A percentile compares a stretch with the other conserved stretches of the same genome.
Conservation (phyloP, 1,140 invertebrate genomes). For the Caenorhabditis inopinata region DNA sequence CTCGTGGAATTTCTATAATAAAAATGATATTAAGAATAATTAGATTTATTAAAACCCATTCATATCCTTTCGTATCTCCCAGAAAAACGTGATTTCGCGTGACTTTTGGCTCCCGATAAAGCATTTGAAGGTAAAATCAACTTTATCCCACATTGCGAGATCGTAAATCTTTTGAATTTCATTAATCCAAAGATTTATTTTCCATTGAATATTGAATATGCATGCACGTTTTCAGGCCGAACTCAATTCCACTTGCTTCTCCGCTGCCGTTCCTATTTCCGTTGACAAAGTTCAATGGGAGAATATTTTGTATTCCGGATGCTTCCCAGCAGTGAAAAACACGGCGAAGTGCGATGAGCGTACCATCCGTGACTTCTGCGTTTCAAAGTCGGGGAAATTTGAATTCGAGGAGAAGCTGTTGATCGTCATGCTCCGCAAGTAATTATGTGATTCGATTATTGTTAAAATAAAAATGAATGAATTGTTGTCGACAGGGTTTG, state of each 20-base stretch:
- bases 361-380: slow-evolving; percentile 34
- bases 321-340: slow-evolving; percentile 34
- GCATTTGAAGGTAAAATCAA: too few relatives aligned
- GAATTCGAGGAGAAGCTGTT: slow-evolving; percentile 42
- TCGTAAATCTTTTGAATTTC: neutral
- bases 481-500: neutral
- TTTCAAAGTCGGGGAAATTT: slow-evolving; percentile 22
- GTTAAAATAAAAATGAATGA: neutral
- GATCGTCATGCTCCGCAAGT: slow-evolving; percentile 33
- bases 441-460: neutral
- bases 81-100: too few relatives aligned
- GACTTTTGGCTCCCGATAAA: too few relatives aligned
- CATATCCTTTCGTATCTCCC: too few relatives aligned
- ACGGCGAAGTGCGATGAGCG: slow-evolving; percentile 31
- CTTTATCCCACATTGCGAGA: too few relatives aligned
- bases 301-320: slow-evolving; percentile 22
- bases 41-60: too few relatives aligned
- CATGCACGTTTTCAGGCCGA: slow-evolving; percentile 16
- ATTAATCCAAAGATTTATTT: neutral
- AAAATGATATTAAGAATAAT: too few relatives aligned
- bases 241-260: slow-evolving; percentile 41
- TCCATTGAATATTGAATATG: neutral
- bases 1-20: too few relatives aligned
- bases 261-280: slow-evolving; percentile 42
- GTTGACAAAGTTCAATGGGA: slow-evolving; percentile 34